Percentiles rank a stretch among this genome's conserved stretches.
Conservation (phyloP, 2,888 invertebrate genomes). For the Heliconius hortense region DNA sequence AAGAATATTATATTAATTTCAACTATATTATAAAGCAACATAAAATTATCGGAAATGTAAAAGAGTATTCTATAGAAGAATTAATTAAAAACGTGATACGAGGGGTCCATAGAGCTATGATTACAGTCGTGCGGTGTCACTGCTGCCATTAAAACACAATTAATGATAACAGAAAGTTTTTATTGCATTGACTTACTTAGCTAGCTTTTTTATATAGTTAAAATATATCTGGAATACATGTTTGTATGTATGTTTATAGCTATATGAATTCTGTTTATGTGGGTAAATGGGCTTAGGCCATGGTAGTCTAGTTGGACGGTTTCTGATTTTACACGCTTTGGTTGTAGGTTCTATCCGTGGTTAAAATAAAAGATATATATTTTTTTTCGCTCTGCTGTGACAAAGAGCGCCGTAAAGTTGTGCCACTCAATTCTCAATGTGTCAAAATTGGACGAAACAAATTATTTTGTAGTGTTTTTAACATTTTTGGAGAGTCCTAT, state of each 20-base stretch:
- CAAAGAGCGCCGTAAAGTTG: too few relatives aligned
- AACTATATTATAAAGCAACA: conserved; percentile 8
- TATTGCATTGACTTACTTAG: conserved; percentile 31
- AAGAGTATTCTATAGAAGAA: conserved; percentile 12
- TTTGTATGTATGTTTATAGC: background rate
- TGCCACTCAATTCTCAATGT: too few relatives aligned
- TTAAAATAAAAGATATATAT: background rate
- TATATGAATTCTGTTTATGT: background rate
- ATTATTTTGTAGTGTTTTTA: too few relatives aligned
- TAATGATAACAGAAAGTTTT: conserved; percentile 33
- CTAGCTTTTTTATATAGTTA: conserved; percentile 9
- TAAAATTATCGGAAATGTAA: conserved; percentile 9
- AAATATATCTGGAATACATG: background rate
- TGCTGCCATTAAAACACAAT: conserved; percentile 31
- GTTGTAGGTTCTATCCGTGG: background rate
- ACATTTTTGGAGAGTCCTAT: too few relatives aligned
- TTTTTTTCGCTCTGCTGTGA: background rate
- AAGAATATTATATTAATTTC: background rate
- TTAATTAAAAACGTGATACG: conserved; percentile 11
- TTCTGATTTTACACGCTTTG: background rate
- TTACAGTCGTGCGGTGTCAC: conserved; percentile 24
- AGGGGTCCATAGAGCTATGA: conserved; percentile 3
- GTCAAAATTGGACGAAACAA: too few relatives aligned
- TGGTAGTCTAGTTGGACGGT: background rate
- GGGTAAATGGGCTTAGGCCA: background rate